These are phyloP conservation scores for Tipula lateralis DNA, from an alignment of 2,888 invertebrate genomes.

Conservation along the genomic window DNA sequence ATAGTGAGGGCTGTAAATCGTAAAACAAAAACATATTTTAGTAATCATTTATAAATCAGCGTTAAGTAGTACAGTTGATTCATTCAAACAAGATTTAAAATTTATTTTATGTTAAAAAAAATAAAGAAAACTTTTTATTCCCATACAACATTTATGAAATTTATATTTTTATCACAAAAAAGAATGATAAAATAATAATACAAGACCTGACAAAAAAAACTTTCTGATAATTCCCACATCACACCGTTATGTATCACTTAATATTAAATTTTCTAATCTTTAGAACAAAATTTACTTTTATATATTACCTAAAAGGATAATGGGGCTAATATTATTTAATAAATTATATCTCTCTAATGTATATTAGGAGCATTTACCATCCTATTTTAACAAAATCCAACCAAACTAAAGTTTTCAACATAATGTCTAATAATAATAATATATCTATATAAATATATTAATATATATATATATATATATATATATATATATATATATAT, in stretches of 20 bases:
- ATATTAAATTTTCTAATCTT: neutral
- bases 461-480: no score
- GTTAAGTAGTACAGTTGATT: no score
- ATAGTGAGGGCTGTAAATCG: no score
- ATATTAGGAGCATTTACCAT: neutral
- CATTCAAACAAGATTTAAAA: no score
- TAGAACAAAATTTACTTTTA: neutral
- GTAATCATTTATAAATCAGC: no score
- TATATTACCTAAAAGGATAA: neutral
- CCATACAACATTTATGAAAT: neutral
- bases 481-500: no score
- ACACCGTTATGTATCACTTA: neutral
- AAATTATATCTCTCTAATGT: neutral
- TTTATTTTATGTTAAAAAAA: no score
- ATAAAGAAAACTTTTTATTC: neutral
- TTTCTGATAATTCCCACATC: neutral
- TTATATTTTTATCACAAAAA: neutral
- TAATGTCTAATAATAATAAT: no score
- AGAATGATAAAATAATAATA: neutral
- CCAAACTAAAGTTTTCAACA: neutral
- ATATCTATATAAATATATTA: no score
- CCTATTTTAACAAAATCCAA: neutral
- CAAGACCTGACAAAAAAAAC: neutral
- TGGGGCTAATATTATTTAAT: neutral
- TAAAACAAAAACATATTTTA: no score